Evolutionary conservation across 2,888 invertebrate species (phyloP), one percentile per base, ranked within the genome.

Genomic region (Tachina lurida): DNA sequence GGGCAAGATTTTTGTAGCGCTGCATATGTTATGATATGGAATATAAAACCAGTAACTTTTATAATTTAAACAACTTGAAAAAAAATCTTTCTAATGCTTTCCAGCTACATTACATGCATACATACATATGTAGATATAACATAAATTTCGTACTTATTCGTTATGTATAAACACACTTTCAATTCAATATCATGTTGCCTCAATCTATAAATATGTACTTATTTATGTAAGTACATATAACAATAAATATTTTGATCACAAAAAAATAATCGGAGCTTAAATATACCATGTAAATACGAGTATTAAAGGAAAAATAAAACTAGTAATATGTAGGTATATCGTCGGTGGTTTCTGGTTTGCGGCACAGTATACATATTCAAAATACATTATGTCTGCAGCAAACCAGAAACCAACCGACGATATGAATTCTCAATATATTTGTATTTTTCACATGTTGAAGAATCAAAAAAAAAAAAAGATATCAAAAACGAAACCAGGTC

Each of bases 401-500:
- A n/a, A n/a, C n/a, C n/a, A n/a, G n/a, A n/a, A n/a, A n/a, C n/a
- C n/a, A n/a, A n/a, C n/a, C n/a, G n/a, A n/a, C n/a, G n/a, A n/a
- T 71, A 17, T 31, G 31, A 12, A 73, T 81, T 39, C 49, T 47
- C 31, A 67, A 31, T 31, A 67, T n/a, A 22, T 49, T 31, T 49
- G 47, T 47, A 22, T 65, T 47, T n/a, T 67, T 47, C 47, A 49
- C 67, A 67, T 49, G 31, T 31, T 31, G 15, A 73, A 74, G 54
- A 41, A n/a, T n/a, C n/a, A n/a, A n/a, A n/a, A 56, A 70, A 56
- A 41, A 56, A 70, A 63, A 41, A 2, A n/a, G 2, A 52, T 47
- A 77, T 13, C 58, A 47, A 70, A 76, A 79, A 75, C 13, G 17
- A 86, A 83, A 86, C 85, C 83, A 86, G 85, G 86, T 83, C 86